Percentiles rank a stretch among this genome's conserved stretches.
Evolutionary conservation across 2,888 invertebrate species (phyloP).

Genomic region (Drosophila tanythrix): DNA sequence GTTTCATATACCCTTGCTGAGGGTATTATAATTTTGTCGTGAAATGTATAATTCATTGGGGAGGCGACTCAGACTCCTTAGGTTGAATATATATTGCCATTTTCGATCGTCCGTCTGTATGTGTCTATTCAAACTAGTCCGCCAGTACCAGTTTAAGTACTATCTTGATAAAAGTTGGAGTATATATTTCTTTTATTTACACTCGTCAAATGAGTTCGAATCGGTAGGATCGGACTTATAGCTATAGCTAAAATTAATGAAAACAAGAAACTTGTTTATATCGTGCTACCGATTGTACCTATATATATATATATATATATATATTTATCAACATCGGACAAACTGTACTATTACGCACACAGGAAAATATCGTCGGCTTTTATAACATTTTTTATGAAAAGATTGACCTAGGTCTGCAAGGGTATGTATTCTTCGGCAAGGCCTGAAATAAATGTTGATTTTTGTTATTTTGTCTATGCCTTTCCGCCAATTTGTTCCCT

Average conservation of each 20-base stretch:
- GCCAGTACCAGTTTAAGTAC: neutral
- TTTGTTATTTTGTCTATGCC: constrained; percentile 3
- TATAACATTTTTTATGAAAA: neutral
- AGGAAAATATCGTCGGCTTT: neutral
- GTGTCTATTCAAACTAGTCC: neutral
- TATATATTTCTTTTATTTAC: too few species aligned
- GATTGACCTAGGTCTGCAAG: neutral
- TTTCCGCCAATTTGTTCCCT: constrained; percentile 35
- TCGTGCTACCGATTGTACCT: neutral
- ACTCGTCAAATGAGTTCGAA: neutral
- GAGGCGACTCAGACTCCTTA: neutral
- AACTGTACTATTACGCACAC: neutral
- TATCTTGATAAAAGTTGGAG: neutral
- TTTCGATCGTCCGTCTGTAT: neutral
- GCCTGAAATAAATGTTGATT: neutral
- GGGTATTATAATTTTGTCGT: neutral
- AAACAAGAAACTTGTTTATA: neutral
- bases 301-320: neutral
- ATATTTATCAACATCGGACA: neutral
- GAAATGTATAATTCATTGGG: neutral
- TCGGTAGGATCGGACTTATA: neutral
- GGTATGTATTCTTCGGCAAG: neutral
- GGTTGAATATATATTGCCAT: neutral
- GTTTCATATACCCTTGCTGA: neutral
- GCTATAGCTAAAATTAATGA: neutral